Base-by-base conservation (phyloP, 2,888 invertebrate genomes). In the Caenorhabditis auriculariae region DNA sequence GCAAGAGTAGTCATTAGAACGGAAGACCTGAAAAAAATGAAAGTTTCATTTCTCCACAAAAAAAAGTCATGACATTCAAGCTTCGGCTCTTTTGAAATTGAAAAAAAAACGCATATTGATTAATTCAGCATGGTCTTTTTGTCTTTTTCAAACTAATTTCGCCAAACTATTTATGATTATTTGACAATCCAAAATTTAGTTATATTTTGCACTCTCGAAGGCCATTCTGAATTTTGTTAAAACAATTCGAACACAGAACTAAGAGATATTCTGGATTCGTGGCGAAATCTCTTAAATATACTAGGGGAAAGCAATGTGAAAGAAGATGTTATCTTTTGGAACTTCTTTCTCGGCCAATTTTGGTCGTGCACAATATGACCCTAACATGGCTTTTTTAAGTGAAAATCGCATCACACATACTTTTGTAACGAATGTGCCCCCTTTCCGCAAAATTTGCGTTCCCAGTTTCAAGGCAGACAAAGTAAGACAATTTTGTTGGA, bases 401-500 rank as follows among this genome's bases (percentile, higher is more conserved):
- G 7, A 19, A 4, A 38, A 46, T 4, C n/a, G 15, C 44, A 12
- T 23, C 2, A 2, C 3, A 32, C 15, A 96, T 0, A 98, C 90
- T 86, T 99, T 99, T 0, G 98, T 96, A 0, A 99, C 88, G 85
- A 99, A 99, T 90, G 91, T 93, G 46, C 98, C 98, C 35, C 93
- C 94, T 72, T 88, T 87, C 57, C 88, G 86, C 35, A 99, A 84
- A 81, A 96, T 91, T 70, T 91, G 88, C 15, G 92, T 90, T 0
- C 95, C 91, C 64, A 99, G 82, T 84, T 93, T 94, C 44, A 96
- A 83, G 1, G 98, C 93, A 78, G 90, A 89, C n/a, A 98, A 85
- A 0, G 94, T 71, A 17, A 80, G 66, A 47, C 73, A 72, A 58
- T 80, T 84, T 84, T 98, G 98, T 78, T 91, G 90, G 82, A 92